Conservation (phyloP, 2,888 invertebrate species). For the Ceramica pisi region DNA sequence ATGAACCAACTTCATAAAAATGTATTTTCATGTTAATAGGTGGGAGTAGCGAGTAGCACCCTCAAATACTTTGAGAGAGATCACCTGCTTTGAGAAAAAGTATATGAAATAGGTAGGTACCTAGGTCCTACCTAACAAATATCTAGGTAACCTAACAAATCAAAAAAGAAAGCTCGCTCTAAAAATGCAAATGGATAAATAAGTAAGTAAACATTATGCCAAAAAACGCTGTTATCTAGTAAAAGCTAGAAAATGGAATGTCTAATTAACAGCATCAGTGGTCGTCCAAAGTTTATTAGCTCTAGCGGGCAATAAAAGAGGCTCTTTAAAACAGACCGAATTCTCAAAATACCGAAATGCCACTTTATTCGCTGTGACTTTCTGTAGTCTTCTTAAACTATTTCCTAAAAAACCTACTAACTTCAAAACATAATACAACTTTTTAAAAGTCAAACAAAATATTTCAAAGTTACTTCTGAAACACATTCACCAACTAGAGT, state of each 20-base stretch:
- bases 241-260: not conserved
- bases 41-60: no score
- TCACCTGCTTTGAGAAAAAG: no score
- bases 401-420: not conserved
- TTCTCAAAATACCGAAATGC: not conserved
- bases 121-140: no score
- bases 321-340: not conserved
- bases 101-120: no score
- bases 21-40: no score
- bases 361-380: not conserved
- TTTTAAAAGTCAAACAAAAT: conserved; percentile 29
- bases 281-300: not conserved
- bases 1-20: no score
- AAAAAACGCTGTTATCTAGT: not conserved
- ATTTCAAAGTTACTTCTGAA: conserved; percentile 34
- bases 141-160: no score
- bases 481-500: conserved; percentile 45
- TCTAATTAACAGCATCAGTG: not conserved
- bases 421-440: conserved; percentile 1
- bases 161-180: no score
- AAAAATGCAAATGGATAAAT: not conserved
- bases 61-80: no score
- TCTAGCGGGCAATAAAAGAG: no score
- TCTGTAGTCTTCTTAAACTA: no score
- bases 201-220: not conserved